Percentiles rank a stretch among this genome's conserved stretches.
These are phyloP conservation scores for Callimorpha dominula DNA, from an alignment of 2,888 invertebrate genomes.

Conservation along the genomic window DNA sequence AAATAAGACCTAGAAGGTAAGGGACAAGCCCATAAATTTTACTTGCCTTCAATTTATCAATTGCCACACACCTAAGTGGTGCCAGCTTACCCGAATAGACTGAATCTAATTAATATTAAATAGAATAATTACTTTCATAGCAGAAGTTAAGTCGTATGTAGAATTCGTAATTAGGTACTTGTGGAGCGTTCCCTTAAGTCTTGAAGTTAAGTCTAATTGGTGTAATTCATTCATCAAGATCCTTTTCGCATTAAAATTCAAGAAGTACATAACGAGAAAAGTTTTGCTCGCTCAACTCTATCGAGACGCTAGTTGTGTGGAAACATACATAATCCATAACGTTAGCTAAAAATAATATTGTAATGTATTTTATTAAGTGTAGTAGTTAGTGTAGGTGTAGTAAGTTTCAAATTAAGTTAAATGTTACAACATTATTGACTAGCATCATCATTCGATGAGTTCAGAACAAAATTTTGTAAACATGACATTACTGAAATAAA, in stretches of 20 bases:
- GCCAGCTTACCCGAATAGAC: neutral
- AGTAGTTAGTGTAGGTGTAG: too few relatives aligned
- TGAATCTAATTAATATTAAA: conserved; percentile 3
- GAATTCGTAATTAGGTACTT: conserved; percentile 7
- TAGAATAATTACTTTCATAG: neutral
- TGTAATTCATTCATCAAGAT: conserved; percentile 41
- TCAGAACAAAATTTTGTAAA: too few relatives aligned
- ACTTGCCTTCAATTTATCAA: neutral
- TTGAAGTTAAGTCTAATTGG: conserved; percentile 40
- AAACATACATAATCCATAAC: conserved; percentile 7
- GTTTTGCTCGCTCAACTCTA: conserved; percentile 37
- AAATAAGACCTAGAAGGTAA: too few relatives aligned
- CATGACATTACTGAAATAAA: too few relatives aligned
- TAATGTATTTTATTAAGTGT: too few relatives aligned
- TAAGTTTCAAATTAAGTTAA: too few relatives aligned
- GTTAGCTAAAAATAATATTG: too few relatives aligned
- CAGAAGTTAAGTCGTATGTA: neutral
- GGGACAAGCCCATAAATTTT: neutral
- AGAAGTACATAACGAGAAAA: conserved; percentile 54
- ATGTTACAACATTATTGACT: too few relatives aligned
- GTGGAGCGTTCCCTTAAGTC: conserved; percentile 24
- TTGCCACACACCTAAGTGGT: neutral
- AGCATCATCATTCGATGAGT: too few relatives aligned
- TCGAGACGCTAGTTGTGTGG: conserved; percentile 25
- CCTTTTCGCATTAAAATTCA: conserved; percentile 58